Base-by-base conservation (phyloP, 2,797 vertebrate species). In the Phrynocephalus forsythii region DNA sequence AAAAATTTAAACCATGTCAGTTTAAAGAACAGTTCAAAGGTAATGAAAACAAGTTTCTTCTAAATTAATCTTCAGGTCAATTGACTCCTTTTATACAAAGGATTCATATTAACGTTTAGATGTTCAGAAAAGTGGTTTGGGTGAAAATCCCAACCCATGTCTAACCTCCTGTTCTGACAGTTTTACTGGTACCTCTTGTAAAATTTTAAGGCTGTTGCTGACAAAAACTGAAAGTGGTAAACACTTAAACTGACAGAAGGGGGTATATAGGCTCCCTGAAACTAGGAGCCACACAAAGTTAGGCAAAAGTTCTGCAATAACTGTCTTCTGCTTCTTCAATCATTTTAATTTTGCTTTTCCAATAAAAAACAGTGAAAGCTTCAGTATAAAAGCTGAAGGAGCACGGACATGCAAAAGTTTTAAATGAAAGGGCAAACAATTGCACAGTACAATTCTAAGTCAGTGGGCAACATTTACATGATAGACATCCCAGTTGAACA, bases 211-310 rank as follows among this genome's bases (percentile, higher is more conserved):
- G 60, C 60, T 76, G 69, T 67, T 76, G 83, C 69, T 85, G 60
- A 85, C 48, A 28, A 48, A 88, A 88, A 81, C 78, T 85, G 87
- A 85, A 88, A 85, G 78, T 56, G 5, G 63, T 84, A 79, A 87
- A 77, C 66, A 88, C n/a, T 88, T 75, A 68, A 71, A 87, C 75
- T 20, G 48, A 63, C 44, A 76, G 48, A 67, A 16, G 22, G 56
- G 38, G 50, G 82, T 20, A 38, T 33, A 79, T 44, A 38, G 38
- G 60, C 28, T 80, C 77, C 48, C 82, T 84, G 44, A 88, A 88
- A 68, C 67, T 80, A 73, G 6, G 48, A 88, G 44, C 24, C 60
- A 80, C 28, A 75, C 18, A 67, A 24, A 38, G 63, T 73, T 81
- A 66, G 38, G 84, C 44, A 81, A 28, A 8, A 63, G 33, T 68